These are phyloP conservation scores for Catostomus latipinnis DNA, from an alignment of 2,797 vertebrate genomes.

Conservation along the genomic window DNA sequence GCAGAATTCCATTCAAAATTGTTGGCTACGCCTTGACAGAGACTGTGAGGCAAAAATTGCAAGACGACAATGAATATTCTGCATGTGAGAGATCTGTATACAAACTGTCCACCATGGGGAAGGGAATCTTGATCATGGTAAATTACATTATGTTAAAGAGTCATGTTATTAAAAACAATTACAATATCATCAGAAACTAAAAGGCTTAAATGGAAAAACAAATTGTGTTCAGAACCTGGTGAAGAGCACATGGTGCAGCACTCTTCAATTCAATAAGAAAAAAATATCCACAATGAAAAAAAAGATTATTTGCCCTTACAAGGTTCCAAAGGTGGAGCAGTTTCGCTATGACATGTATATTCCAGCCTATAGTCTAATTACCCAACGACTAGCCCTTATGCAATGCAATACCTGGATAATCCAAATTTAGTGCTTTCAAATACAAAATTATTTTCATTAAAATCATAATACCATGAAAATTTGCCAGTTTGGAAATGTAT, in stretches of 20 bases:
- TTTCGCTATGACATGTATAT: neutral
- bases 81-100: neutral
- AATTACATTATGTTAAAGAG: too few species aligned
- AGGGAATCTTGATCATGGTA: neutral
- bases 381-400: neutral
- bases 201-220: too few species aligned
- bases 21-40: neutral
- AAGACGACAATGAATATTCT: neutral
- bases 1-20: too few species aligned
- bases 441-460: neutral
- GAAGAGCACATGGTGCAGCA: neutral
- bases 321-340: neutral
- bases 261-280: neutral
- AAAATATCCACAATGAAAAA: neutral
- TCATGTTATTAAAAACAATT: too few species aligned
- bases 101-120: neutral
- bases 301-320: neutral
- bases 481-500: neutral
- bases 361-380: neutral
- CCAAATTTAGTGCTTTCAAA: neutral
- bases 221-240: neutral
- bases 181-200: too few species aligned
- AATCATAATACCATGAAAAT: neutral
- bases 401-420: neutral
- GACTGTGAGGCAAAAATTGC: neutral